A percentile compares a stretch with the other conserved stretches of the same genome.
Conservation (phyloP, 1,140 invertebrate genomes). For the Nomia melanderi region DNA sequence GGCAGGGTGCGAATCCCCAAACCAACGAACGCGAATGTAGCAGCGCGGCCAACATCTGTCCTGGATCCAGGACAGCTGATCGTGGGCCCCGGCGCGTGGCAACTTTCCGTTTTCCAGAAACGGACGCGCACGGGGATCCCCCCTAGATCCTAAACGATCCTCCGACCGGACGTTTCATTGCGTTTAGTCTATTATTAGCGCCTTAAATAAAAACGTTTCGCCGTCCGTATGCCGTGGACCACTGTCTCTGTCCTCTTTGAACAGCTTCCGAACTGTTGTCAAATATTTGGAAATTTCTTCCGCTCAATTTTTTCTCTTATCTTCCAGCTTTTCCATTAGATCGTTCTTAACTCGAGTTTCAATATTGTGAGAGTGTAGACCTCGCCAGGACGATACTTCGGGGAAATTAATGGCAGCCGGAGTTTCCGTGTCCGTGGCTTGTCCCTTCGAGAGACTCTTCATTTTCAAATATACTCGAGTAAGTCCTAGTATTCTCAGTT, state of each 20-base stretch:
- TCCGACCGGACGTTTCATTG: conserved; percentile 52
- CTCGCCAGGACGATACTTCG: no score
- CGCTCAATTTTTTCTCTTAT: not conserved
- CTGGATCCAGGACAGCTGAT: conserved; percentile 68
- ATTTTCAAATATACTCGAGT: no score
- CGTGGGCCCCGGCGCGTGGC: conserved; percentile 57
- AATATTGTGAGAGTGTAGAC: not conserved
- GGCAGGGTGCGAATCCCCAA: conserved; percentile 26
- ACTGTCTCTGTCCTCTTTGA: not conserved
- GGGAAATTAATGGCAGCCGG: no score
- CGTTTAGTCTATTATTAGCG: conserved; percentile 57
- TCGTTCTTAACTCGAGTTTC: not conserved
- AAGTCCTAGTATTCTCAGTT: no score
- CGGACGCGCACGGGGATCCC: conserved; percentile 39
- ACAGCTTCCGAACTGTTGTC: not conserved
- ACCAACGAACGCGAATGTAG: conserved; percentile 43
- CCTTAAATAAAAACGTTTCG: conserved; percentile 51
- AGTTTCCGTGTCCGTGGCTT: no score
- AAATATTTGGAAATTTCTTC: conserved; percentile 9
- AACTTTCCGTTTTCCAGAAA: conserved; percentile 72
- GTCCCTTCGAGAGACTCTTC: no score
- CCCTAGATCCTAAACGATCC: conserved; percentile 24
- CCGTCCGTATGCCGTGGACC: conserved; percentile 20
- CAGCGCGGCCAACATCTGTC: conserved; percentile 70
- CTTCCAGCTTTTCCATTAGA: not conserved